Base-by-base conservation (phyloP, 2,113 vertebrate genomes). In the Microcebus lehilahytsara region DNA sequence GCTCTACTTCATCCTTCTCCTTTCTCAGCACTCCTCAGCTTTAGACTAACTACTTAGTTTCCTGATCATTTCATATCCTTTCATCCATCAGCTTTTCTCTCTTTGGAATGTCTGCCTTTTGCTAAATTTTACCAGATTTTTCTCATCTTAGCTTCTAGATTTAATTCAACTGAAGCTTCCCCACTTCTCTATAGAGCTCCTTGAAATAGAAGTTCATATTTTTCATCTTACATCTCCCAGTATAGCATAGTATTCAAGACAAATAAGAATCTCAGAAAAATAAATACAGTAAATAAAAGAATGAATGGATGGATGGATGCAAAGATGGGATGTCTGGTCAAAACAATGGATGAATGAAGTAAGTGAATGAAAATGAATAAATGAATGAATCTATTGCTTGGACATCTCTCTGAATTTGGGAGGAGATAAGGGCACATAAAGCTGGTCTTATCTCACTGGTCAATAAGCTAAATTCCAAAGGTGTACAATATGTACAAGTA, bases 241-340 rank as follows among this genome's bases (percentile, higher is more conserved):
- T 79, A 32, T 89, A 49, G 34, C 14, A 64, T 5, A 60, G 1
- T 79, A 17, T 56, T 74, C 51, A 91, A 6, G 16, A 87, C 5
- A 91, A 13, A 66, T 64, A 46, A 69, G 72, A 86, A 75, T 79
- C 20, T 81, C 69, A 92, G 22, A 51, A 60, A 93, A 71, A 58
- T 49, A 69, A 92, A 20, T 56, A 71, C 81, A 51, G 9, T 71
- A 64, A 89, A 53, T 51, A 64, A 85, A 80, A 53, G 6, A 75
- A 27, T 62, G 8, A 74, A 71, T 25, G 27, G 3, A 51, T 22
- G 23, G 34, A 49, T 56, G 46, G 0, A 32, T 78, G 6, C 30
- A 72, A 67, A 16, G 72, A 37, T 72, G 13, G 13, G 16, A 2
- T 64, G 56, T 1, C n/a, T 49, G 25, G 51, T 22, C 60, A 14